Conservation (phyloP, 1,140 invertebrate genomes). For the Pemphigus obesinymphae region DNA sequence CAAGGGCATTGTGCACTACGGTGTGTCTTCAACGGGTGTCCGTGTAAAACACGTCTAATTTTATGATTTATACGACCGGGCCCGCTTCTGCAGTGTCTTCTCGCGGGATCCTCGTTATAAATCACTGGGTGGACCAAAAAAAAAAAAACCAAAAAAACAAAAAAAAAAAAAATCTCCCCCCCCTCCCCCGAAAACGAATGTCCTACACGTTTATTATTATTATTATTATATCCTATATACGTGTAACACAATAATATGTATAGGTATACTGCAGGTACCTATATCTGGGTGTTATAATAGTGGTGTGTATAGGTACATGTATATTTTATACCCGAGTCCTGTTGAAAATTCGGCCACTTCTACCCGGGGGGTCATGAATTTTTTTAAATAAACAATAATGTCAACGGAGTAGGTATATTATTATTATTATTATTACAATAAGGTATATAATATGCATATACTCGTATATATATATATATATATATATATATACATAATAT, state of each 20-base stretch:
- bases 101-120: not conserved
- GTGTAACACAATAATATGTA: too few relatives aligned
- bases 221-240: too few relatives aligned
- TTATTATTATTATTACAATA: too few relatives aligned
- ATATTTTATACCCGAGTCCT: slow-evolving; percentile 3
- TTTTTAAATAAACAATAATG: slow-evolving; percentile 40
- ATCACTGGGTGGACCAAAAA: slow-evolving; percentile 1
- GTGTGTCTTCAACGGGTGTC: slow-evolving; percentile 24
- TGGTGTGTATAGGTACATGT: too few relatives aligned
- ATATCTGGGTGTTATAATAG: too few relatives aligned
- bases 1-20: slow-evolving; percentile 34
- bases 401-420: not conserved
- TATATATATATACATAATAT: too few relatives aligned
- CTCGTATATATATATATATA: not conserved
- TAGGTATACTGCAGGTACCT: not conserved
- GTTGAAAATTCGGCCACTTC: slow-evolving; percentile 34
- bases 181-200: too few relatives aligned
- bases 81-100: slow-evolving; percentile 39
- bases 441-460: too few relatives aligned
- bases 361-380: slow-evolving; percentile 24
- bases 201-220: too few relatives aligned
- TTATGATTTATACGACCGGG: slow-evolving; percentile 41
- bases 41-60: slow-evolving; percentile 35
- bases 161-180: not conserved
- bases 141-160: not conserved